A percentile compares a stretch with the other conserved stretches of the same genome.
phyloP scores from a whole-genome alignment of 2,113 vertebrate species.

The Gavia stellata region DNA sequence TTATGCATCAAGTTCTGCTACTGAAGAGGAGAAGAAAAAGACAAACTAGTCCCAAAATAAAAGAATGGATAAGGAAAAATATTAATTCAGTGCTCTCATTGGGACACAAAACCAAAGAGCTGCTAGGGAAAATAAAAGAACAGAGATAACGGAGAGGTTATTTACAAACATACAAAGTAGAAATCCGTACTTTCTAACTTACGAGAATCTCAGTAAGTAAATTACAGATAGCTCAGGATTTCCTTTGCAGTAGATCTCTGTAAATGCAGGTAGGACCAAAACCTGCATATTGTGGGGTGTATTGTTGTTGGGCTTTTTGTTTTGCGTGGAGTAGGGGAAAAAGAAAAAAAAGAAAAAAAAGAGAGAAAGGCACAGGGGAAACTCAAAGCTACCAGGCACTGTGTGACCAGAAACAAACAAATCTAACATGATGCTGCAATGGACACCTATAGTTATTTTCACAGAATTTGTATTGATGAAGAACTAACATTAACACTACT shows the following conservation, averaged over 20 bases:
- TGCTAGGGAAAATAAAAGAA: background rate
- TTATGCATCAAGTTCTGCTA: background rate
- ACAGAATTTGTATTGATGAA: background rate
- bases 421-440: background rate
- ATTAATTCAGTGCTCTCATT: background rate
- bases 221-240: background rate
- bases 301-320: background rate
- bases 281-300: background rate
- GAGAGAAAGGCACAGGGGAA: fast-evolving
- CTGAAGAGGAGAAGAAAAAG: background rate
- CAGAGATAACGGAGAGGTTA: background rate
- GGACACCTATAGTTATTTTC: background rate
- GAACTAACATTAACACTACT: background rate
- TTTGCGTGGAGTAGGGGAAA: background rate
- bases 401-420: background rate
- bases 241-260: background rate
- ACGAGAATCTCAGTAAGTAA: background rate
- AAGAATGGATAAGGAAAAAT: background rate
- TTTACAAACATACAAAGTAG: background rate
- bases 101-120: background rate
- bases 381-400: background rate
- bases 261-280: background rate
- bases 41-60: background rate
- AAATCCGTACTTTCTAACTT: background rate
- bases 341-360: too few species aligned